A percentile compares a stretch with the other conserved stretches of the same genome.
These are phyloP conservation scores for Pandion haliaetus DNA, from an alignment of 2,113 vertebrate species.

Conservation along the genomic window DNA sequence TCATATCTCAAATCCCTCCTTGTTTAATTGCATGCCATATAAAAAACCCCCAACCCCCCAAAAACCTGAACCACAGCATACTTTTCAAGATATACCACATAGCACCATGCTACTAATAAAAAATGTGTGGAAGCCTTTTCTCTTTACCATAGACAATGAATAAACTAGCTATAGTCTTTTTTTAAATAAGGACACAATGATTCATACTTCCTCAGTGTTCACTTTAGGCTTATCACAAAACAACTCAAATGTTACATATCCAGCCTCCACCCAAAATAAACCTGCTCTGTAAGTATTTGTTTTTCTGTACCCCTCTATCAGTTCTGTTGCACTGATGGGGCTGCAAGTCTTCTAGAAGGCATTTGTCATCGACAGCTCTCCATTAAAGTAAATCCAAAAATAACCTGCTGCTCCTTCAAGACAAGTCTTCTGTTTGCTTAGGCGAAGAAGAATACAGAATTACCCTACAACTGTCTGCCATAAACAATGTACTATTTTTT, in stretches of 20 bases:
- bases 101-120: neutral
- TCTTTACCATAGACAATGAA: neutral
- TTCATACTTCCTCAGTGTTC: neutral
- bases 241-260: neutral
- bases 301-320: neutral
- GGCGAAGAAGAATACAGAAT: neutral
- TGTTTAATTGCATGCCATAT: neutral
- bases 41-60: rapidly evolving
- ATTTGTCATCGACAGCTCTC: neutral
- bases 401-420: neutral
- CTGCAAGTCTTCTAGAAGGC: neutral
- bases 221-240: neutral
- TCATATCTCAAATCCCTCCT: neutral
- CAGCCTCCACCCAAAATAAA: neutral
- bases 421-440: neutral
- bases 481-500: neutral
- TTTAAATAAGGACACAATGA: neutral
- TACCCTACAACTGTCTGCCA: neutral
- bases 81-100: neutral
- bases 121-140: neutral
- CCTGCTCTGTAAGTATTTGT: neutral
- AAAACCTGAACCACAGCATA: neutral
- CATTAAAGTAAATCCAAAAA: neutral
- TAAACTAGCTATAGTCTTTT: neutral
- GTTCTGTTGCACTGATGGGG: neutral